Conservation (phyloP, 2,797 vertebrate genomes). For the Phrynocephalus forsythii region DNA sequence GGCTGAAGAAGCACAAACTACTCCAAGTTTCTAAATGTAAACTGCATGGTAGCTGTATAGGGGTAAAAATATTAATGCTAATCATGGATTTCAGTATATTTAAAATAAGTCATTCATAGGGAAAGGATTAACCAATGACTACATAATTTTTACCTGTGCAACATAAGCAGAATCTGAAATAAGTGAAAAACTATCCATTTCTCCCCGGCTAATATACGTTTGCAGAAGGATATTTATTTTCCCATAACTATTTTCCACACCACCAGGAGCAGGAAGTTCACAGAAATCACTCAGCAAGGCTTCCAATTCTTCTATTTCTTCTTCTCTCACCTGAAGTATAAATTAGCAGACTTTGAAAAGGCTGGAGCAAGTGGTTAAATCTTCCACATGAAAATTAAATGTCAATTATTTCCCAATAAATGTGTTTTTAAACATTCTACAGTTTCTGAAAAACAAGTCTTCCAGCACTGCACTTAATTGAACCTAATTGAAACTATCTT, state of each 20-base stretch:
- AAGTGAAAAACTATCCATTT: conserved; percentile 97
- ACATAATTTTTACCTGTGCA: conserved; percentile 87
- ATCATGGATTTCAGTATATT: neutral
- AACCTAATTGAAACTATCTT: conserved; percentile 76
- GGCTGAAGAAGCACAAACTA: neutral
- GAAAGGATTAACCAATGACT: neutral
- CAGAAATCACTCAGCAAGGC: conserved; percentile 88
- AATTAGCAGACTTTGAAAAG: conserved; percentile 70
- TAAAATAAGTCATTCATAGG: neutral
- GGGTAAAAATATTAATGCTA: neutral
- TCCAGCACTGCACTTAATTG: conserved; percentile 62
- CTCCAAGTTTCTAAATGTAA: neutral
- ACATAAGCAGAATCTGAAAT: conserved; percentile 97
- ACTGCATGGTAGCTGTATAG: neutral
- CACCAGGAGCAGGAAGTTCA: conserved; percentile 90
- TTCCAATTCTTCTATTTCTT: conserved; percentile 95
- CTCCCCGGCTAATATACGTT: conserved; percentile 94
- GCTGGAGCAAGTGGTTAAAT: conserved; percentile 48
- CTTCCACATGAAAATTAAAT: conserved; percentile 66
- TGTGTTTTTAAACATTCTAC: conserved; percentile 58
- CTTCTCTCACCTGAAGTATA: conserved; percentile 89
- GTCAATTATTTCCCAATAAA: conserved; percentile 48
- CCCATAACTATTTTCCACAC: conserved; percentile 95
- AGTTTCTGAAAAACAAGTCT: conserved; percentile 52
- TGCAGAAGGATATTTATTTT: conserved; percentile 98